These are phyloP conservation scores for Rynchops niger DNA, from an alignment of 2,113 vertebrate genomes.

Conservation along the genomic window DNA sequence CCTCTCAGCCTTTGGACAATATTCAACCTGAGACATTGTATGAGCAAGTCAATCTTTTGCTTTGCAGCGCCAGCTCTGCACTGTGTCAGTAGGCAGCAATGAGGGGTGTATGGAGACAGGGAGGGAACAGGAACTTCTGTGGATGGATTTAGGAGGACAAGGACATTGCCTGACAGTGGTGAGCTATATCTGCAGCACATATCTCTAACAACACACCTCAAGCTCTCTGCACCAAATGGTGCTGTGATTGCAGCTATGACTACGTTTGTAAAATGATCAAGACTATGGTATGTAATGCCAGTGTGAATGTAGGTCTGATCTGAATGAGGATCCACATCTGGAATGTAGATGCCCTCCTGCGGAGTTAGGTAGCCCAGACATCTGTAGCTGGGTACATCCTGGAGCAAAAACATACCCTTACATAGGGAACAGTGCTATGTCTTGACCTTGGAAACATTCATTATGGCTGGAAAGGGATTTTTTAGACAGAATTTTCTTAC, in stretches of 20 bases:
- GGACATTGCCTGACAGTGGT: accelerated
- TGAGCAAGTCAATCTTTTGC: not conserved
- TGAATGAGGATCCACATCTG: conserved; percentile 39
- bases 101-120: not conserved
- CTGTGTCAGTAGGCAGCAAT: not conserved
- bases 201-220: not conserved
- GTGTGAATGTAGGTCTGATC: not conserved
- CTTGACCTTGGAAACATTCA: conserved; percentile 46
- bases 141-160: not conserved
- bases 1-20: not conserved
- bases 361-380: conserved; percentile 43
- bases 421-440: not conserved
- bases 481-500: conserved; percentile 16
- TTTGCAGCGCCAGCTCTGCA: not conserved
- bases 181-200: not conserved
- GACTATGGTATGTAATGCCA: not conserved
- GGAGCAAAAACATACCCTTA: conserved; percentile 3
- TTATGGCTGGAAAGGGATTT: not conserved
- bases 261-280: not conserved
- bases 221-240: not conserved
- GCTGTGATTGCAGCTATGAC: not conserved
- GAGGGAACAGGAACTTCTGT: not conserved
- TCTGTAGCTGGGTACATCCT: conserved; percentile 41
- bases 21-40: not conserved
- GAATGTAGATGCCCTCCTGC: conserved; percentile 49